phyloP scores from a whole-genome alignment of 1,140 invertebrate genomes.

The Cydia fagiglandana region DNA sequence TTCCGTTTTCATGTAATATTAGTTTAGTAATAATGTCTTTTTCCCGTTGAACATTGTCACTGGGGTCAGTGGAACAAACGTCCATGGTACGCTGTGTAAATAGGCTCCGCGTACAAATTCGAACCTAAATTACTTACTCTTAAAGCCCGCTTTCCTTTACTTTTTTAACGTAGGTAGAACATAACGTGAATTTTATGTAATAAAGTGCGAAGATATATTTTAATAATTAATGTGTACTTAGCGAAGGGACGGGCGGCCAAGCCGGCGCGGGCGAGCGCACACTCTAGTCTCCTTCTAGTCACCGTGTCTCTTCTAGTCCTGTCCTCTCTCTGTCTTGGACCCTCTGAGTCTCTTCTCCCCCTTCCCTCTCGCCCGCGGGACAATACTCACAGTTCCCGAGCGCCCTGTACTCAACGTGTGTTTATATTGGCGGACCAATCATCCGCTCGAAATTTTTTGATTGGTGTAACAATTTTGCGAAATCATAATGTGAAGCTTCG shows the following conservation, averaged over 20 bases:
- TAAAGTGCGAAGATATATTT: conserved; percentile 79
- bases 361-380: conserved; percentile 70
- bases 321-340: conserved; percentile 42
- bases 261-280: conserved; percentile 70
- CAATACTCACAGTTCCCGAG: conserved; percentile 68
- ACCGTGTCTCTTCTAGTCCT: conserved; percentile 46
- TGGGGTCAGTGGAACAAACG: conserved; percentile 68
- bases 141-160: conserved; percentile 72
- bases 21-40: conserved; percentile 48
- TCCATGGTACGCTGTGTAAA: conserved; percentile 78
- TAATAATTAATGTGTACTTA: conserved; percentile 78
- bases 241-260: conserved; percentile 70
- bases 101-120: conserved; percentile 76
- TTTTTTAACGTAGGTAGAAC: conserved; percentile 77
- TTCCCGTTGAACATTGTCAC: conserved; percentile 49
- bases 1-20: conserved; percentile 40
- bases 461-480: neutral
- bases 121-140: conserved; percentile 71
- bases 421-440: conserved; percentile 31
- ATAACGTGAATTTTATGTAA: conserved; percentile 79
- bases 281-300: conserved; percentile 31
- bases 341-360: conserved; percentile 32
- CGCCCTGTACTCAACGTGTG: conserved; percentile 68
- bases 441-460: conserved; percentile 1
- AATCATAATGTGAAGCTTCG: conserved; percentile 45